Evolutionary conservation across 2,113 vertebrate genomes (phyloP), one percentile per base, ranked within the genome.

Genomic region (Oophaga pumilio): DNA sequence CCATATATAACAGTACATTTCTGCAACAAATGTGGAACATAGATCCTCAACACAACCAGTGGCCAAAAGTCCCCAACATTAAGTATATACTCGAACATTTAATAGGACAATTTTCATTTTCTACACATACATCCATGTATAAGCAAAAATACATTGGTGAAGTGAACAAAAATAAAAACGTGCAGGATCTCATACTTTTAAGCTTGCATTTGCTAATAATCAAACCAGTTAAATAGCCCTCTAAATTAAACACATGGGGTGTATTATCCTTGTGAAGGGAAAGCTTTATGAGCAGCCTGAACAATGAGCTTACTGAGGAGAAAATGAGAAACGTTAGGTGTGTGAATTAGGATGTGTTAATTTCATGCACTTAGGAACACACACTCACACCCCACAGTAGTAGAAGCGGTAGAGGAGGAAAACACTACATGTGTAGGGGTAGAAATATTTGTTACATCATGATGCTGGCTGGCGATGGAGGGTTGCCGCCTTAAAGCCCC

Each of bases 371-470:
- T 97, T 97, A 97, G 97, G 98, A 96, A 98, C 98, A 98, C 97
- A 97, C 97, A 99, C 98, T 99, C 98, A 99, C 98, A 99, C 98
- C 98, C 98, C 97, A 99, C 97, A 98, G 98, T 97, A 97, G 97
- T 96, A 98, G 98, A 98, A 98, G 97, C 97, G 96, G 97, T 96
- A 97, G 97, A 95, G 96, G 97, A 96, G 96, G 98, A 97, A 97
- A 98, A 99, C 96, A 97, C 98, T 99, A 99, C 98, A 99, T 99
- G 98, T 98, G 98, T 97, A 99, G 98, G 98, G 98, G 98, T 99
- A 99, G 98, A 99, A 99, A 99, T 97, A 98, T 99, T 98, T 98
- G 98, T 99, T 99, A 99, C 98, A 99, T 99, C 98, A 96, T 99
- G 98, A 95, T 99, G 98, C 95, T 99, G 98, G 97, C 98, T 99